These are phyloP conservation scores for Cyphomyrmex costatus DNA, from an alignment of 1,140 invertebrate species.

Conservation along the genomic window DNA sequence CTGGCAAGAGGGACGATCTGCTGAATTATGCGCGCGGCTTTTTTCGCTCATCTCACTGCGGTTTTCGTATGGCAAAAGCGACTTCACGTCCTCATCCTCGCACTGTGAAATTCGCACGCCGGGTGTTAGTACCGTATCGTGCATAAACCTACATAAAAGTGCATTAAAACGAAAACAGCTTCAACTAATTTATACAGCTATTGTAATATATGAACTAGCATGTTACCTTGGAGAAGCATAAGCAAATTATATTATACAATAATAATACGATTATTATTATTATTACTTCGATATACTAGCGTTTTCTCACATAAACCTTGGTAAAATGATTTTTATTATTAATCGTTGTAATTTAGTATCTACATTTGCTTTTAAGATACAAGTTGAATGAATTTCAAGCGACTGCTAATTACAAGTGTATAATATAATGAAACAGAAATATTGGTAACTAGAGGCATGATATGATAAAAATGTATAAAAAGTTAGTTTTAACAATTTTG, in stretches of 20 bases:
- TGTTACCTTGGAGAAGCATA: neutral
- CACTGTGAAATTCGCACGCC: conserved; percentile 26
- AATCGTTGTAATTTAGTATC: neutral
- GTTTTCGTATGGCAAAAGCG: conserved; percentile 44
- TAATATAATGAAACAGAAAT: neutral
- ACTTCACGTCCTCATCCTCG: conserved; percentile 25
- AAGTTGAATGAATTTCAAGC: neutral
- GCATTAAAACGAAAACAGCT: neutral
- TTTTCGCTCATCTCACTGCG: conserved; percentile 69
- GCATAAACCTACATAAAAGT: conserved; percentile 51
- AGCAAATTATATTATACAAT: neutral
- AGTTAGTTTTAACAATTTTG: conserved; percentile 44
- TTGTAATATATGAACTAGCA: neutral
- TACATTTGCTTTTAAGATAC: neutral
- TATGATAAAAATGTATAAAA: conserved; percentile 7
- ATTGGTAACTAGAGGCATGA: neutral
- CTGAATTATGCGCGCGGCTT: conserved; percentile 73
- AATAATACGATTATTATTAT: neutral
- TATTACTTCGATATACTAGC: neutral
- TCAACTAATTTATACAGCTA: neutral
- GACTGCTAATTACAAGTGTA: conserved; percentile 1
- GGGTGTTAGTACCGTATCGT: conserved; percentile 2
- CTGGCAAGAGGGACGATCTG: conserved; percentile 56
- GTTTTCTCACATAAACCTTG: neutral
- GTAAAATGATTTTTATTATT: neutral